phyloP scores from a whole-genome alignment of 2,888 invertebrate genomes.

The Protophormia terraenovae region DNA sequence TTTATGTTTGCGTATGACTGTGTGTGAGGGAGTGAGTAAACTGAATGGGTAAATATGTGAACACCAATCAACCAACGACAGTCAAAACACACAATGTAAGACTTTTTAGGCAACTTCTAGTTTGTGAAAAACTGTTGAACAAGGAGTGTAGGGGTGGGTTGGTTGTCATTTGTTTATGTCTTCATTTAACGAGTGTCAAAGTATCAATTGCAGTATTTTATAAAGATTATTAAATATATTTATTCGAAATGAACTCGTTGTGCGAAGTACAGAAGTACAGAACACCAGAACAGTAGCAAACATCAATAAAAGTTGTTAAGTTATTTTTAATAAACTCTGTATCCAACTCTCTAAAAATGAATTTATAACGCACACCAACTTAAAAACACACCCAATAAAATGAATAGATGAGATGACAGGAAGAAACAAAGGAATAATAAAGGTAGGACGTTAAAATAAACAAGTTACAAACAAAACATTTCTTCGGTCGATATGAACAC shows the following conservation, averaged over 20 bases:
- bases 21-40: too few species aligned
- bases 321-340: constrained; percentile 59
- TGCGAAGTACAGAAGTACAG: not conserved
- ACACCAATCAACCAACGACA: not conserved
- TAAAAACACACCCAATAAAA: not conserved
- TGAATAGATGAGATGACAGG: not conserved
- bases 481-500: not conserved
- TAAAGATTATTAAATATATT: constrained; percentile 21
- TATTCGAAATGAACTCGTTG: not conserved
- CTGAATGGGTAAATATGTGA: not conserved
- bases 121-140: not conserved
- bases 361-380: not conserved
- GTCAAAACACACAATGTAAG: too few species aligned
- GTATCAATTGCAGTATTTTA: constrained; percentile 60
- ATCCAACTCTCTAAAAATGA: constrained; percentile 18
- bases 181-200: constrained; percentile 53
- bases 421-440: not conserved
- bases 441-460: not conserved
- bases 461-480: not conserved
- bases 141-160: not conserved
- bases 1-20: not conserved
- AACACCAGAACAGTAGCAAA: constrained; percentile 6
- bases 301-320: constrained; percentile 58
- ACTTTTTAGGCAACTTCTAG: not conserved
- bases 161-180: constrained; percentile 18